Percentiles rank a stretch among this genome's conserved stretches.
phyloP scores from a whole-genome alignment of 2,797 vertebrate species.

The Anabas testudineus region DNA sequence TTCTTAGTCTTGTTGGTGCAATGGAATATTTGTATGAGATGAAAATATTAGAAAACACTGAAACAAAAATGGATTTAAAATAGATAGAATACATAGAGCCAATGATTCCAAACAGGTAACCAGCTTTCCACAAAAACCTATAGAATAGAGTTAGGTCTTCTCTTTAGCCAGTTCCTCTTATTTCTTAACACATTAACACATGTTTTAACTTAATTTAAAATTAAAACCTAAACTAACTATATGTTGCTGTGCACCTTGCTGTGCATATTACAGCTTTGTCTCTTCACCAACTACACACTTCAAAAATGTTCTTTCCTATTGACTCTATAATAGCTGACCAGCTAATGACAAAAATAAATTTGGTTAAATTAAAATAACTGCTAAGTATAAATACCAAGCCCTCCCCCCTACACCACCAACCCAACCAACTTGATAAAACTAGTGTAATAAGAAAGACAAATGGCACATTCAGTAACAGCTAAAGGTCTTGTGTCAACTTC shows the following conservation, averaged over 20 bases:
- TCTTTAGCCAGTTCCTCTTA: no score
- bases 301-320: neutral
- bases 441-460: neutral
- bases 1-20: neutral
- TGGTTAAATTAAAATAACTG: no score
- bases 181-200: no score
- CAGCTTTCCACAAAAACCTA: no score
- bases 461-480: neutral
- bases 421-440: neutral
- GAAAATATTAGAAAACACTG: neutral
- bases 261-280: neutral
- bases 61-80: slow-evolving; percentile 3
- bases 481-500: neutral
- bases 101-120: no score
- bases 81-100: no score
- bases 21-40: neutral
- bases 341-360: no score
- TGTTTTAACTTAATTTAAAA: no score
- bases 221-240: no score
- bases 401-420: neutral
- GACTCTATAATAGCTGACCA: neutral
- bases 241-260: no score
- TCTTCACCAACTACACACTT: neutral
- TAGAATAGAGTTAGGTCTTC: no score
- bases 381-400: no score